phyloP scores from a whole-genome alignment of 2,113 vertebrate genomes.

The Otis tarda region DNA sequence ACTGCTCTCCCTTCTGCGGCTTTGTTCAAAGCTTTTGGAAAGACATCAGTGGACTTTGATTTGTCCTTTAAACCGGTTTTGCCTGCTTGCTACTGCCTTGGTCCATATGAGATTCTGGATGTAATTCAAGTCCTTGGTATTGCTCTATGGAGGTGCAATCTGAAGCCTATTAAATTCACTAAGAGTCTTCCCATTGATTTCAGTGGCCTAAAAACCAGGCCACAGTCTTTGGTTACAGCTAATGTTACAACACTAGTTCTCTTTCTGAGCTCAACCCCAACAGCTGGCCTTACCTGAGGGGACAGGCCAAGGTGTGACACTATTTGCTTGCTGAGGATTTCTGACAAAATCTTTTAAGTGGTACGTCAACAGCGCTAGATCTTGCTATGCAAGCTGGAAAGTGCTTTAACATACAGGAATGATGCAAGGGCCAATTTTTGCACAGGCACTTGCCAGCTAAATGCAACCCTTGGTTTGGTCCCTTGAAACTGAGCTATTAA shows the following conservation, averaged over 20 bases:
- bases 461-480: neutral
- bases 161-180: neutral
- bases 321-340: neutral
- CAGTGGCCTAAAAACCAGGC: neutral
- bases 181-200: neutral
- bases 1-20: neutral
- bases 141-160: neutral
- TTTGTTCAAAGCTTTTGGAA: neutral
- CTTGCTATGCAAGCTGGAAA: neutral
- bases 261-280: neutral
- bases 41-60: neutral
- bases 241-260: neutral
- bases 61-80: neutral
- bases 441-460: neutral
- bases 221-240: neutral
- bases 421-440: neutral
- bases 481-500: neutral
- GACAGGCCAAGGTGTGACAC: neutral
- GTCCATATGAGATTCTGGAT: neutral
- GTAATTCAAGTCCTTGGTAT: neutral
- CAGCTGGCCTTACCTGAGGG: neutral
- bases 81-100: neutral
- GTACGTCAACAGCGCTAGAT: neutral
- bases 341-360: neutral
- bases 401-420: neutral